Base-by-base conservation (phyloP, 2,113 vertebrate species). In the Thomomys bottae region DNA sequence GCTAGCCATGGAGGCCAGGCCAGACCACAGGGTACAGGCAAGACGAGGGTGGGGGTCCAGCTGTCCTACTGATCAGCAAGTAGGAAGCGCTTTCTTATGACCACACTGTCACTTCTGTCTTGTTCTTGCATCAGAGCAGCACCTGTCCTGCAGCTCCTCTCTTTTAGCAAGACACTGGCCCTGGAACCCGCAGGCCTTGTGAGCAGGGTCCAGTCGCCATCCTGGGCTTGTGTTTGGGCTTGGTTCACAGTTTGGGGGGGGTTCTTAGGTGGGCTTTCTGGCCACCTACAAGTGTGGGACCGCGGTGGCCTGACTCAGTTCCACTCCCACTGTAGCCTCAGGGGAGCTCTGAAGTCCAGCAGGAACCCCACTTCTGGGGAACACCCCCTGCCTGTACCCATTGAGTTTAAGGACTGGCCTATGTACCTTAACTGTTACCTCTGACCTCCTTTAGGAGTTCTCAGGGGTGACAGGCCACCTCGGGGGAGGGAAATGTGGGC, bases 391-490 rank as follows among this genome's bases (percentile, higher is more conserved):
- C 36, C 26, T 4, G 24, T 2, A 34, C 14, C 38, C 59, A 28
- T 26, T 64, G 63, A 59, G 66, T 91, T 89, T 32, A 84, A 38
- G 81, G 66, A 34, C 40, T 70, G 34, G 66, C 78, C 45, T 72
- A 38, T 40, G 77, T 71, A 49, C 36, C 7, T 82, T 2, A 11
- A 68, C 82, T 59, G 14, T 79, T 78, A 82, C 68, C 79, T 82
- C 73, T 92, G 64, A 93, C 68, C 83, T 49, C 67, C 10, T 45
- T 54, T 54, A 71, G 34, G 54, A 83, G 18, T 81, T 59, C 71
- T 59, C 49, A 11, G 20, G 87, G 76, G 36, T 70, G 49, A 42
- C 26, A 21, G 49, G 42, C 70, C 80, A 70, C 57, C 57, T 49
- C n/a, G 64, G 26, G 59, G 86, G 77, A 82, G 21, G 66, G 10